phyloP scores from a whole-genome alignment of 2,888 invertebrate species.

The Kuschelorhynchus macadamiae region DNA sequence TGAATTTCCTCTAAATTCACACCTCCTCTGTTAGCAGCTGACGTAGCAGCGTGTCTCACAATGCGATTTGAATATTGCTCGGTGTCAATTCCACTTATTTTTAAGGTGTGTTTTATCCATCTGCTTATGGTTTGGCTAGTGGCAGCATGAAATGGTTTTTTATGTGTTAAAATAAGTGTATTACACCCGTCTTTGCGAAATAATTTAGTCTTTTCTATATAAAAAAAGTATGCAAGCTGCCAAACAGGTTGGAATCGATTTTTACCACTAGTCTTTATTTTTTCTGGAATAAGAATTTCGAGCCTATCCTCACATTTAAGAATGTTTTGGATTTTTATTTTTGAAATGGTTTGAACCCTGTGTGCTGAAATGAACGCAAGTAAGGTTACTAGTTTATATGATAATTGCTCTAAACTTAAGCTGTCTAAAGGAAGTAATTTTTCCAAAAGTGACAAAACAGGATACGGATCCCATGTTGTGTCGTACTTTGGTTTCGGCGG shows the following conservation, averaged over 20 bases:
- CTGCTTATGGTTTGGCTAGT: conserved; percentile 9
- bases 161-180: background rate
- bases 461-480: conserved; percentile 14
- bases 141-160: background rate
- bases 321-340: background rate
- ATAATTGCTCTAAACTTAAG: background rate
- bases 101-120: conserved; percentile 8
- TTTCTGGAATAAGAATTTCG: conserved; percentile 10
- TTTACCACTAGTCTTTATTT: background rate
- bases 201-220: conserved; percentile 1
- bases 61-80: background rate
- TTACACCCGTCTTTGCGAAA: background rate
- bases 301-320: conserved; percentile 1
- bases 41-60: conserved; percentile 14
- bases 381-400: conserved; percentile 6
- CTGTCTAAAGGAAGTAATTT: background rate
- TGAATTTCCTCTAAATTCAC: conserved; percentile 7
- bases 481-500: conserved; percentile 18
- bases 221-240: conserved; percentile 1
- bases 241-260: conserved; percentile 1
- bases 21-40: conserved; percentile 8
- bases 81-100: background rate
- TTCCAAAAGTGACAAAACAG: background rate
- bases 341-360: conserved; percentile 12
- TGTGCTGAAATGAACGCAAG: conserved; percentile 15